Evolutionary conservation across 1,140 invertebrate genomes (phyloP).

Genomic region (Lepidotrigona ventralis): DNA sequence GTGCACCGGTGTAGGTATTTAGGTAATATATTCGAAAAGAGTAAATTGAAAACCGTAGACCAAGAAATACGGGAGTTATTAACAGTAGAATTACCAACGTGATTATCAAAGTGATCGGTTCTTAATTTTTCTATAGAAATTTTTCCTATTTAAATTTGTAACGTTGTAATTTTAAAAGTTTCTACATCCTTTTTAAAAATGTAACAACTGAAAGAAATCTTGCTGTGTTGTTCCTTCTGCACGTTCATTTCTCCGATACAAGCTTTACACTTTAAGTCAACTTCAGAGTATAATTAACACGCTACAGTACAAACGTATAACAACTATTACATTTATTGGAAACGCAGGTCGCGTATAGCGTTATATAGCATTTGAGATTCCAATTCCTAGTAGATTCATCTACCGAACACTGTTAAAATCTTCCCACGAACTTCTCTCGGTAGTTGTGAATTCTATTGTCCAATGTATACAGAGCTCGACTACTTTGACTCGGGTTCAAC

Average conservation of each 20-base stretch:
- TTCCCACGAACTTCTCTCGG: neutral
- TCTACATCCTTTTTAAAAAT: too few species aligned
- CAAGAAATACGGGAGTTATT: neutral
- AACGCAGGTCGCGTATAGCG: neutral
- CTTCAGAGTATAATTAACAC: too few species aligned
- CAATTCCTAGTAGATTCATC: neutral
- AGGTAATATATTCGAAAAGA: neutral
- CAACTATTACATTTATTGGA: neutral
- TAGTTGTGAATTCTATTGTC: constrained; percentile 2
- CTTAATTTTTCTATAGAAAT: too few species aligned
- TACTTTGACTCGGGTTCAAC: neutral
- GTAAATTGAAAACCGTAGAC: neutral
- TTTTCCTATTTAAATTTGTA: too few species aligned
- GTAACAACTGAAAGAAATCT: too few species aligned
- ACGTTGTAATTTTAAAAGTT: too few species aligned
- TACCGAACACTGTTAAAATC: neutral
- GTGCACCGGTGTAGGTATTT: neutral
- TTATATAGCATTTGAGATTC: neutral
- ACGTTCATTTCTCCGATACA: too few species aligned
- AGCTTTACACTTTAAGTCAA: too few species aligned
- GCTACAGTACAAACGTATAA: neutral
- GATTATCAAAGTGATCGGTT: too few species aligned
- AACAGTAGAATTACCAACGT: neutral
- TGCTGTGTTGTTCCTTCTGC: too few species aligned
- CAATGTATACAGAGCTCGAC: too few species aligned